These are phyloP conservation scores for Aselliscus stoliczkanus DNA, from an alignment of 2,797 vertebrate species.

Conservation along the genomic window DNA sequence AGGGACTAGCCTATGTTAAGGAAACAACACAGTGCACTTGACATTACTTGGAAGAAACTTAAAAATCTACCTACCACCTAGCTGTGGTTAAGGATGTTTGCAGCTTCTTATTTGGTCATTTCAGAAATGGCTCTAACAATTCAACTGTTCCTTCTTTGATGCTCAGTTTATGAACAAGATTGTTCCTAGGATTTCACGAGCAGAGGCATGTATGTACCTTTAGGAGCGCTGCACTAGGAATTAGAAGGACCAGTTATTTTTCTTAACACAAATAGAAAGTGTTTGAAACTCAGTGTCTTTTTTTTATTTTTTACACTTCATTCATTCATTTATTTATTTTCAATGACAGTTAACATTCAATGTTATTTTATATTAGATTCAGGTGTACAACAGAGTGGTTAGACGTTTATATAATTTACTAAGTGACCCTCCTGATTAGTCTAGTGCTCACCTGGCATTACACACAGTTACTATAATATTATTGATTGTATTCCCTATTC, in stretches of 20 bases:
- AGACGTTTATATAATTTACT: too few relatives aligned
- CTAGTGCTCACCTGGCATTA: too few relatives aligned
- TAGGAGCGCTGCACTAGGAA: not conserved
- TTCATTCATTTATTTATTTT: too few relatives aligned
- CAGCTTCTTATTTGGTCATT: not conserved
- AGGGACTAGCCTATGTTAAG: not conserved
- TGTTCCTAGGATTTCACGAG: not conserved
- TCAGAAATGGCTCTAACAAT: not conserved
- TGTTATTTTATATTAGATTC: too few relatives aligned
- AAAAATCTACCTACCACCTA: not conserved
- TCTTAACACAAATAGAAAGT: not conserved
- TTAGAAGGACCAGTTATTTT: not conserved
- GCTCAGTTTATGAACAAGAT: not conserved
- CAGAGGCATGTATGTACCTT: not conserved
- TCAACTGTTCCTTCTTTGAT: not conserved
- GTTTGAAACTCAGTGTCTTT: not conserved
- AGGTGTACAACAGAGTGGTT: too few relatives aligned
- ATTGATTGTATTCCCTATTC: too few relatives aligned
- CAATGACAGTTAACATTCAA: too few relatives aligned
- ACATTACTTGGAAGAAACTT: not conserved
- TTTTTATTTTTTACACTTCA: too few relatives aligned
- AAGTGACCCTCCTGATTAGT: too few relatives aligned
- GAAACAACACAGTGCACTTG: not conserved
- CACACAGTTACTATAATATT: too few relatives aligned
- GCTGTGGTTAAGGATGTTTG: not conserved